Evolutionary conservation across 2,113 vertebrate genomes (phyloP), one percentile per base, ranked within the genome.

Genomic region (Psammodynastes pulverulentus): DNA sequence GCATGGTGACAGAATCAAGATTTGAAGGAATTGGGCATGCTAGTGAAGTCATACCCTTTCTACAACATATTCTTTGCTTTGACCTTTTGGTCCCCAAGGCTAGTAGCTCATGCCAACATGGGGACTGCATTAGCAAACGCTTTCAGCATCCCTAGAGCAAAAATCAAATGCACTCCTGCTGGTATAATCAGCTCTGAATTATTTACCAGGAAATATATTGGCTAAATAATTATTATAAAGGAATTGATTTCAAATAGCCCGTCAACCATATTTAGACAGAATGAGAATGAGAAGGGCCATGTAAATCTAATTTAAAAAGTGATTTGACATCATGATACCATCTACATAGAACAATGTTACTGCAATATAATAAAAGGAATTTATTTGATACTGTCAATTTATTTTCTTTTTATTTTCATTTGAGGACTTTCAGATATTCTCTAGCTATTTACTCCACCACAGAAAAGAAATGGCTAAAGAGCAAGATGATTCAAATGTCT

Each of bases 151-250:
- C 5, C 21, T 26, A 90, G 7, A 56, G 79, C 52, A 91, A 8
- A 29, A 26, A 48, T 45, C 29, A 49, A 86, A 91, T 54, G 3
- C 4, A 46, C 10, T 86, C 43, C n/a, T 88, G 23, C n/a, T 52
- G 34, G 21, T 49, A 39, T 48, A 86, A 87, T 39, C 46, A 29
- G 12, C 5, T 23, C 23, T 51, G 23, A 56, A 87, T n/a, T 24
- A 23, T 56, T 92, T 96, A 93, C 94, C 95, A 95, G 34, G 89
- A 94, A 93, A 93, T 88, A 94, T 86, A 93, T 95, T 96, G 87
- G 91, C 93, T 3, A 0, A 90, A 95, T 93, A 96, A 95, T 86
- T 93, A 95, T 96, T 93, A 96, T 96, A 93, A 96, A 91, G 39
- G 51, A 89, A 89, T 48, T 93, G 62, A 79, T 86, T 0, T 0